Evolutionary conservation across 2,113 vertebrate genomes (phyloP).

Genomic region (Rhinogobius similis): DNA sequence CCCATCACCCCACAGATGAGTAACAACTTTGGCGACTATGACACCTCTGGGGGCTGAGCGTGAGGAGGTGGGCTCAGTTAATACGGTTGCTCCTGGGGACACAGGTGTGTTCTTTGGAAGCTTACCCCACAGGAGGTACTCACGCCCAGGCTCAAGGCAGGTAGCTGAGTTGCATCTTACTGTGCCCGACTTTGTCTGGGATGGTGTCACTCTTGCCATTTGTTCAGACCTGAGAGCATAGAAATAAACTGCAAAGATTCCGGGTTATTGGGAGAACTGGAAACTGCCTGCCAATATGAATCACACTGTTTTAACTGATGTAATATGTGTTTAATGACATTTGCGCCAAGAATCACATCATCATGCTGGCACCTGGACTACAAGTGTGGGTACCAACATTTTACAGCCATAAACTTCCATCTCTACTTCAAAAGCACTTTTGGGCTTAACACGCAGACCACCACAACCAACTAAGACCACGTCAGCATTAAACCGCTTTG

Average conservation of each 20-base stretch:
- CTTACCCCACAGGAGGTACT: conserved; percentile 29
- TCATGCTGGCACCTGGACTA: conserved; percentile 21
- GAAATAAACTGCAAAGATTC: conserved; percentile 20
- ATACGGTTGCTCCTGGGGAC: too few relatives aligned
- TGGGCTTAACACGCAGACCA: not conserved
- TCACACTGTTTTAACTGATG: conserved; percentile 22
- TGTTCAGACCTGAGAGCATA: conserved; percentile 21
- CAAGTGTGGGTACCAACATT: too few relatives aligned
- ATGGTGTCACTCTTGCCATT: conserved; percentile 10
- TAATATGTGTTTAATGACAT: conserved; percentile 28
- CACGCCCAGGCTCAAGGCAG: conserved; percentile 13
- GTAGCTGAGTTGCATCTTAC: conserved; percentile 18
- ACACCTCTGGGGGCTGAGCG: conserved; percentile 13
- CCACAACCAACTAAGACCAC: conserved; percentile 30
- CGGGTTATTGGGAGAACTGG: not conserved
- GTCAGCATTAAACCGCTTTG: not conserved
- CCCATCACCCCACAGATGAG: conserved; percentile 3
- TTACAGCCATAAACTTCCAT: conserved; percentile 32
- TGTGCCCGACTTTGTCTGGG: conserved; percentile 21
- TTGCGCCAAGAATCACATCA: conserved; percentile 24
- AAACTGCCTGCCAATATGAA: conserved; percentile 24
- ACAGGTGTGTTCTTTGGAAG: conserved; percentile 18
- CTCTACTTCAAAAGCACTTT: conserved; percentile 18
- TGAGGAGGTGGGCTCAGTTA: conserved; percentile 10
- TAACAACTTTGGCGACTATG: conserved; percentile 11